Evolutionary conservation across 2,888 invertebrate genomes (phyloP), one percentile per base, ranked within the genome.

Genomic region (Amblyjoppa fuscipennis): DNA sequence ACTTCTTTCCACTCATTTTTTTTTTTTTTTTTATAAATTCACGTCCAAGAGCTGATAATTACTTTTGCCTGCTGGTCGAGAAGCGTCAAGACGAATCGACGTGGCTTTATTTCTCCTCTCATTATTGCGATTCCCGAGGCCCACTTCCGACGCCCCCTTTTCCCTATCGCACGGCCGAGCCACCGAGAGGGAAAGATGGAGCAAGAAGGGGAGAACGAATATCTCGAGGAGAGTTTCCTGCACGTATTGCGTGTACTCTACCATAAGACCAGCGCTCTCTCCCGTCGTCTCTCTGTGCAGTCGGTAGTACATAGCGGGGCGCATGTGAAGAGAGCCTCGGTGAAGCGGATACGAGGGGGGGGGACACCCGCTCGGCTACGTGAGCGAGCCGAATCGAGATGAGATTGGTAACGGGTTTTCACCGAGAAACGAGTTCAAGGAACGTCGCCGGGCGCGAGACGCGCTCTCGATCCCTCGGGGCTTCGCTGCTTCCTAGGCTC

Each of bases 41-140:
- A 73, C 82, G 82, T 77, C 66, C 87, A 89, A 89, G 88, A 85
- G 87, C 84, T 87, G 89, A 91, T 91, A 91, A 91, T 91, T 90
- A 90, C 89, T 90, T 90, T 91, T 87, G 87, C 86, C 87, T 81
- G 81, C 56, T 69, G 53, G 66, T 80, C 49, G 70, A 64, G 74
- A 64, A 64, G 75, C 64, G 38, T 78, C 56, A 61, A 77, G 56
- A 71, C 76, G 85, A 87, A 85, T 83, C 85, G 69, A 85, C 83
- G 70, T 75, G 64, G 77, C 77, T 80, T 41, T 75, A 76, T 78
- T 78, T 78, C 56, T 25, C 69, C 79, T 79, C 79, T 86, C 81
- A 84, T 86, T 82, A 84, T 84, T 84, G 81, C 78, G 78, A 81
- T 81, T 82, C 82, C 73, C 82, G 84, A 68, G 81, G 81, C 81